These are phyloP conservation scores for Acanthochromis polyacanthus DNA, from an alignment of 2,113 vertebrate species.

Conservation along the genomic window DNA sequence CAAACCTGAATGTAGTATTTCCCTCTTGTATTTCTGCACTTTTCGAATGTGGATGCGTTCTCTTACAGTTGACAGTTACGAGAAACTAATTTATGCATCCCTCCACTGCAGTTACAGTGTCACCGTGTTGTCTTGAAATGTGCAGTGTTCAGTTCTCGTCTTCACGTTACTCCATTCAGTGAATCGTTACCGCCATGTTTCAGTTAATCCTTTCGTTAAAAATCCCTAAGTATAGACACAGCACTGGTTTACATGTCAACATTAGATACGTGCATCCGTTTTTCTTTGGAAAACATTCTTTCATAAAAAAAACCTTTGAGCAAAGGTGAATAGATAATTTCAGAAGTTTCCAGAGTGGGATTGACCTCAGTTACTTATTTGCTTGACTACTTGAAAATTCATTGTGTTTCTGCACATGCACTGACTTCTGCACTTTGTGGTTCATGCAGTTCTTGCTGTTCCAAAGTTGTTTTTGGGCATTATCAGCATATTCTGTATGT, in stretches of 20 bases:
- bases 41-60: constrained; percentile 1
- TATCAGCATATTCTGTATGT: constrained; percentile 64
- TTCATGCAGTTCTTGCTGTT: constrained; percentile 54
- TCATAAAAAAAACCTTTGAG: constrained; percentile 13
- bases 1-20: constrained; percentile 14
- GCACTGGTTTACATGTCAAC: neutral
- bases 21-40: constrained; percentile 27
- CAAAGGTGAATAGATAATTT: neutral
- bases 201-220: constrained; percentile 23
- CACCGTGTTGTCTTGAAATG: constrained; percentile 27
- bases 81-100: constrained; percentile 7
- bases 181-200: constrained; percentile 7
- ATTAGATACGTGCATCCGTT: neutral
- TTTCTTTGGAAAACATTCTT: constrained; percentile 22
- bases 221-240: constrained; percentile 11
- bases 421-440: constrained; percentile 51
- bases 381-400: constrained; percentile 38
- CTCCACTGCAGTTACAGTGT: constrained; percentile 13
- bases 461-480: constrained; percentile 44
- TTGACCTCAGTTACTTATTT: constrained; percentile 26
- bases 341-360: constrained; percentile 38
- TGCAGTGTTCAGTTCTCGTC: constrained; percentile 36
- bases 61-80: neutral
- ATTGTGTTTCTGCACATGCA: constrained; percentile 29
- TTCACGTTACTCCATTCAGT: neutral